Evolutionary conservation across 2,888 invertebrate genomes (phyloP), one percentile per base, ranked within the genome.

Genomic region (Polietes domitor): DNA sequence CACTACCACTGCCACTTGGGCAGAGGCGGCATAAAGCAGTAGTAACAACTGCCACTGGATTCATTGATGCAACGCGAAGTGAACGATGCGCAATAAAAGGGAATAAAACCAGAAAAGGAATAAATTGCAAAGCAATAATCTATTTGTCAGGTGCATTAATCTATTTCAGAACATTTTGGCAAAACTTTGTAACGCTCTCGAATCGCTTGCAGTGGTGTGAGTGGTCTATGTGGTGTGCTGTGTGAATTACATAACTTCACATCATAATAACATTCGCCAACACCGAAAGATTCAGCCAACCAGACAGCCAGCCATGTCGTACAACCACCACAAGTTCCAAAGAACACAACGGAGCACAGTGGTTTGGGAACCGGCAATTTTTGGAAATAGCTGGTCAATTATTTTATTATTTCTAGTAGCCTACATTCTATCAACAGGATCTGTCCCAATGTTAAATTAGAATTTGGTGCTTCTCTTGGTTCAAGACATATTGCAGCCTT

Each of bases 71-170:
- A n/a, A 32, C 37, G 41, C 19, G 53, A 21, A 74, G 43, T 12
- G 41, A 76, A 55, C 41, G 37, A 73, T 21, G 58, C 21, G 7
- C 37, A 5, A 55, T 21, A 55, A 74, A 74, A 61, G 55, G 50
- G 53, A 50, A 65, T 58, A 58, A 32, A 77, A 37, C 12, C 28
- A 74, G 28, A 0, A 68, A 70, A 73, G 55, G 73, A 53, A 73
- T 37, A 72, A 74, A 74, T 77, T 70, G 70, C 70, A 70, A 74
- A 77, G 77, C 82, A 82, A 82, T 82, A 82, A 82, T 77, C 74
- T 77, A 77, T 82, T 77, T 82, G 82, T 77, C 77, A 82, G 77
- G 82, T 82, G 77, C 77, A 77, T 77, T 77, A 77, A 82, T 82
- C 28, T 77, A 77, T 82, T 82, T 77, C 73, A 71, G 21, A 71